Percentiles rank a stretch among this genome's conserved stretches.
Conservation (phyloP, 2,113 vertebrate species). For the Lethenteron reissneri region DNA sequence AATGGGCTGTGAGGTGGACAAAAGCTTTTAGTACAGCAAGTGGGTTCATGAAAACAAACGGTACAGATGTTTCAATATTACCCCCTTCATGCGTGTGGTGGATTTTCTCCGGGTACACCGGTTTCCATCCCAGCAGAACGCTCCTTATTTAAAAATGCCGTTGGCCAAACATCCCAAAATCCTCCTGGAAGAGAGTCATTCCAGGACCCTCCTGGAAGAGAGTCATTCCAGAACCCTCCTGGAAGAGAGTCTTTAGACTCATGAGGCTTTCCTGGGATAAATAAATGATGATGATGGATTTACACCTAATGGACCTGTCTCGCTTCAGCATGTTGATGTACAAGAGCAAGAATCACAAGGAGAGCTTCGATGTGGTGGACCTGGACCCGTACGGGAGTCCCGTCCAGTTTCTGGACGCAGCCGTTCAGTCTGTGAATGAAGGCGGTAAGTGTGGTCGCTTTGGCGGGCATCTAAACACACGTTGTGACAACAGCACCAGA, state of each 20-base stretch:
- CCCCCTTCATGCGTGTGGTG: too few relatives aligned
- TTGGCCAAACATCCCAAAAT: not conserved
- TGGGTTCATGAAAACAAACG: too few relatives aligned
- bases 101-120: too few relatives aligned
- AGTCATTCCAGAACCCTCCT: not conserved
- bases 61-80: too few relatives aligned
- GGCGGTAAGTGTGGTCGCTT: slow-evolving; percentile 33
- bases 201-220: not conserved
- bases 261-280: not conserved
- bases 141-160: not conserved
- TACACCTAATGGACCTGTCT: too few relatives aligned
- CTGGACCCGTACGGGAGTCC: slow-evolving; percentile 78
- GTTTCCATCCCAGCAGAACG: too few relatives aligned
- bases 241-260: not conserved
- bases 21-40: too few relatives aligned
- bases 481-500: too few relatives aligned
- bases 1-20: too few relatives aligned
- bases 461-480: too few relatives aligned
- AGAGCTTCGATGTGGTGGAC: slow-evolving; percentile 57
- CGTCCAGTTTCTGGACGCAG: slow-evolving; percentile 45
- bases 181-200: not conserved
- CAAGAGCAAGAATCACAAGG: slow-evolving; percentile 28
- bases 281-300: slow-evolving; percentile 15
- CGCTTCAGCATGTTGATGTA: slow-evolving; percentile 42
- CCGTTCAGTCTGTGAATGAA: slow-evolving; percentile 53